Conservation (phyloP, 2,888 invertebrate genomes). For the Stenolophus ochropezus region DNA sequence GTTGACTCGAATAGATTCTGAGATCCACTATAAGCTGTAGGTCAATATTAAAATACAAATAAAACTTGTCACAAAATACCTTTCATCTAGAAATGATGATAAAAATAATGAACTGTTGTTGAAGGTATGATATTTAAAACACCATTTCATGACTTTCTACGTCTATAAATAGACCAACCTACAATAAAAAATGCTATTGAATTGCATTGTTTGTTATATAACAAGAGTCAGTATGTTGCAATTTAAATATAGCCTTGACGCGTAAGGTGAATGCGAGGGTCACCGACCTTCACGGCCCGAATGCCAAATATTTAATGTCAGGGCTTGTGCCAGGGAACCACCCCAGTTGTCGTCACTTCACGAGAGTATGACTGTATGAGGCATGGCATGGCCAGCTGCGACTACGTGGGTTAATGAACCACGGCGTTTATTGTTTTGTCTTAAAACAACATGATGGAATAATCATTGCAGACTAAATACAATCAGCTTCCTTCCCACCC, state of each 20-base stretch:
- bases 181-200: background rate
- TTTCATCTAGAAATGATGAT: too few species aligned
- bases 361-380: background rate
- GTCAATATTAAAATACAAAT: too few species aligned
- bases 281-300: background rate
- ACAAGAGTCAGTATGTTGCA: background rate
- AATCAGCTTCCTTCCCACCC: background rate
- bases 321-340: background rate
- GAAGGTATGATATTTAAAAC: too few species aligned
- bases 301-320: conserved; percentile 27
- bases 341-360: conserved; percentile 10
- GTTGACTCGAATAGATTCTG: too few species aligned
- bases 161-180: background rate
- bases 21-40: too few species aligned
- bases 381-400: background rate
- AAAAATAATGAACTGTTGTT: too few species aligned
- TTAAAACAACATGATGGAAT: background rate
- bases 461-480: conserved; percentile 27
- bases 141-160: background rate
- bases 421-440: conserved; percentile 24
- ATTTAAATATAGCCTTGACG: conserved; percentile 26
- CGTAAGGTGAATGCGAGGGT: background rate
- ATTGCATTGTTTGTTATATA: conserved; percentile 18
- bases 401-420: conserved; percentile 29
- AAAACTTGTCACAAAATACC: too few species aligned